phyloP scores from a whole-genome alignment of 2,113 vertebrate species.

The Chionomys nivalis region DNA sequence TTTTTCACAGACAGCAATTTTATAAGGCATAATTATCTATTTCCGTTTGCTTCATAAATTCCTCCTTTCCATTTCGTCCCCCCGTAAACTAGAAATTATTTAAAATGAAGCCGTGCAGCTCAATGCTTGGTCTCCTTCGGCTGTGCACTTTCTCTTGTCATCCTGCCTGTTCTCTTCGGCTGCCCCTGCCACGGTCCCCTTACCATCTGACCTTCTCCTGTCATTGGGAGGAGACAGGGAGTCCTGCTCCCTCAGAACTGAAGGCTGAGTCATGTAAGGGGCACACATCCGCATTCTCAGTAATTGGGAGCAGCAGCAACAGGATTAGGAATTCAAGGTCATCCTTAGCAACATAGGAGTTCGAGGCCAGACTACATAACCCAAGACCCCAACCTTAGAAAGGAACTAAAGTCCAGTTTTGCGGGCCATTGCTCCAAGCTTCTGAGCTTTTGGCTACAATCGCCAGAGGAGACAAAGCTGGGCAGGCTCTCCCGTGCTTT shows the following conservation, averaged over 20 bases:
- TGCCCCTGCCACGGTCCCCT: accelerated
- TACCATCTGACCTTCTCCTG: not conserved
- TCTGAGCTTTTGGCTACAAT: not conserved
- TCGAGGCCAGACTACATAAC: not conserved
- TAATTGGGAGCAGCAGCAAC: too few species aligned
- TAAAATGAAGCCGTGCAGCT: constrained; percentile 21
- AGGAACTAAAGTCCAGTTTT: not conserved
- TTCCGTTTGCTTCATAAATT: constrained; percentile 79
- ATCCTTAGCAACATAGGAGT: not conserved
- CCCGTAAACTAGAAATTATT: constrained; percentile 73
- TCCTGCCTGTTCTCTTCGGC: not conserved
- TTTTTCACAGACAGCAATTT: constrained; percentile 77
- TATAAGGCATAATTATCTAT: constrained; percentile 79
- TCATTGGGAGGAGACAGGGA: not conserved
- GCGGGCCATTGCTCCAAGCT: not conserved
- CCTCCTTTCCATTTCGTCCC: constrained; percentile 65
- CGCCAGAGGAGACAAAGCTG: accelerated
- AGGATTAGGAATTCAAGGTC: not conserved
- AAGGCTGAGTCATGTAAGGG: not conserved
- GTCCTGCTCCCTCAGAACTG: not conserved
- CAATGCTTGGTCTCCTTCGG: not conserved
- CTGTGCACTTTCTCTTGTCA: accelerated
- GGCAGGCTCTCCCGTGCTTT: accelerated
- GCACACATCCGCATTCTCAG: not conserved
- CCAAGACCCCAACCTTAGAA: not conserved